Evolutionary conservation across 2,113 vertebrate species (phyloP).

Genomic region (Puffinus mauretanicus): DNA sequence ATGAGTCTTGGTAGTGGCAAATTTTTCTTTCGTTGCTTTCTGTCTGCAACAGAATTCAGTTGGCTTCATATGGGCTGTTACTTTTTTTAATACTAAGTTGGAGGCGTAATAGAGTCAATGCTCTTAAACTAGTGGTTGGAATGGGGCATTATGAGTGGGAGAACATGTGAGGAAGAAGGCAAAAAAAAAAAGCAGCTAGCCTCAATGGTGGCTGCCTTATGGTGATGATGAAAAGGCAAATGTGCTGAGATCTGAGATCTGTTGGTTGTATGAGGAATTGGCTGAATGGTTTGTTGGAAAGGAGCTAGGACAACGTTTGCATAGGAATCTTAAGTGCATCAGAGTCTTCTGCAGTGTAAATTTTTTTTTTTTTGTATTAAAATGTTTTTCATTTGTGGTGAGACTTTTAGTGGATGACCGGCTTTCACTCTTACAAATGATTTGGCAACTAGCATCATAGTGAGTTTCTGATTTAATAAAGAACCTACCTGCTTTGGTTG

Average conservation of each 20-base stretch:
- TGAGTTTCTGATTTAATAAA: not conserved
- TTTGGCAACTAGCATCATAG: not conserved
- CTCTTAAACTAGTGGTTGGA: not conserved
- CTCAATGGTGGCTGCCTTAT: not conserved
- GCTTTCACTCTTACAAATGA: not conserved
- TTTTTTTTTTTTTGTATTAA: not conserved
- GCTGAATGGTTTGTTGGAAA: not conserved
- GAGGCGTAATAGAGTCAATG: not conserved
- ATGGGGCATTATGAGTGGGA: not conserved
- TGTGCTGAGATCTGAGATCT: not conserved
- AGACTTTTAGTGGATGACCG: not conserved
- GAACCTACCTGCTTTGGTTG: not conserved
- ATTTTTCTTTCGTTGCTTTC: not conserved
- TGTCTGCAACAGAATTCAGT: not conserved
- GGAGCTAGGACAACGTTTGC: not conserved
- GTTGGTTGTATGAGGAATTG: not conserved
- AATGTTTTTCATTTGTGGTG: not conserved
- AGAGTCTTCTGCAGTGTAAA: not conserved
- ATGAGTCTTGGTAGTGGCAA: not conserved
- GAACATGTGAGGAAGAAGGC: not conserved
- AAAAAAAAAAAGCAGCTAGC: accelerated
- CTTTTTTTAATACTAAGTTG: not conserved
- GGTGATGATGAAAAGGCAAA: not conserved
- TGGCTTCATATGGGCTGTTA: not conserved
- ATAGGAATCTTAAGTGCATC: not conserved